These are phyloP conservation scores for Kryptolebias marmoratus DNA, from an alignment of 2,113 vertebrate species.

Conservation along the genomic window DNA sequence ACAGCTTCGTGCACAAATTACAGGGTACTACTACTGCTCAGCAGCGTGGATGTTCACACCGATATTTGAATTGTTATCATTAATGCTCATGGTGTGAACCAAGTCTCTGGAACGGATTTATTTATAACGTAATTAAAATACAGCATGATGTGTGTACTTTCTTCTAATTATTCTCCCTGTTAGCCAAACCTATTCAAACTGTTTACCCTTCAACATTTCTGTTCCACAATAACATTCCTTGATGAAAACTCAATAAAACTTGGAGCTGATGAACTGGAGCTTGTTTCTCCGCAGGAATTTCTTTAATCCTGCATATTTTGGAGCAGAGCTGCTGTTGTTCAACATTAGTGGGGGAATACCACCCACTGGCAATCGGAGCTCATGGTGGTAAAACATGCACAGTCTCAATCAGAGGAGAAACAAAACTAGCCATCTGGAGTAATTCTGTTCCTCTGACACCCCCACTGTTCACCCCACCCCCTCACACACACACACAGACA, in stretches of 20 bases:
- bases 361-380: constrained; percentile 38
- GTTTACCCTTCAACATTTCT: background rate
- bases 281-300: constrained; percentile 35
- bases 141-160: background rate
- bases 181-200: constrained; percentile 8
- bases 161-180: constrained; percentile 13
- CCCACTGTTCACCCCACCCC: constrained; percentile 14
- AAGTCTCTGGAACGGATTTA: background rate
- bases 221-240: background rate
- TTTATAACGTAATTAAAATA: background rate
- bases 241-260: background rate
- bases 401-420: constrained; percentile 20
- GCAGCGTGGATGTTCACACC: background rate
- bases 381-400: constrained; percentile 32
- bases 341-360: constrained; percentile 36
- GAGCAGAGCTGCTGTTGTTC: constrained; percentile 31
- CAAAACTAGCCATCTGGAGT: constrained; percentile 53
- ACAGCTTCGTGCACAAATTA: background rate
- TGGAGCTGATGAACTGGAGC: constrained; percentile 2
- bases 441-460: constrained; percentile 28
- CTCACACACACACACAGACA: constrained; percentile 22
- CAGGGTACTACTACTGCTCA: background rate
- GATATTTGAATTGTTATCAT: background rate
- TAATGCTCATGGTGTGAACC: background rate
- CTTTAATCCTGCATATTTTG: constrained; percentile 31